A percentile compares a stretch with the other conserved stretches of the same genome.
phyloP scores from a whole-genome alignment of 2,113 vertebrate genomes.

The Halichoeres trimaculatus region DNA sequence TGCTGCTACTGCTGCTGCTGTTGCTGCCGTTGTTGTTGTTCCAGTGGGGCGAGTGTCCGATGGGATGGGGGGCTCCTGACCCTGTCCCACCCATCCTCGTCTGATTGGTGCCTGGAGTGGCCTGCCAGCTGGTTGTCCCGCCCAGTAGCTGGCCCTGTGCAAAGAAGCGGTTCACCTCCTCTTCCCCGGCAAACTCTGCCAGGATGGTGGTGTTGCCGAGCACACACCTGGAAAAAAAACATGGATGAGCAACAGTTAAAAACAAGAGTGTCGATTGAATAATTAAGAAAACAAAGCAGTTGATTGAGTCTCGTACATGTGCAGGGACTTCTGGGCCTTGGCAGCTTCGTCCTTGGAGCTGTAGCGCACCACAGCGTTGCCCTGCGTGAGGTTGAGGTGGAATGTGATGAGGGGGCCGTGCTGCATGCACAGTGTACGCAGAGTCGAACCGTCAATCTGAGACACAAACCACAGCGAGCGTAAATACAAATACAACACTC shows the following conservation, averaged over 20 bases:
- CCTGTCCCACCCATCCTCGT: constrained; percentile 87
- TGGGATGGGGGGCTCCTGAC: constrained; percentile 84
- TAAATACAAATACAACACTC: background rate
- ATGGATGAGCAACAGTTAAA: background rate
- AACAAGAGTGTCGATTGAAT: background rate
- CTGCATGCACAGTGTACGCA: constrained; percentile 96
- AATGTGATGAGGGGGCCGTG: constrained; percentile 97
- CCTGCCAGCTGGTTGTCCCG: constrained; percentile 95
- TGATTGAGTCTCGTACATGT: constrained; percentile 85
- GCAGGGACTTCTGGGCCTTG: constrained; percentile 98
- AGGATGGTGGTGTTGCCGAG: constrained; percentile 97
- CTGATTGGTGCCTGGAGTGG: constrained; percentile 88
- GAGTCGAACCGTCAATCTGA: constrained; percentile 95
- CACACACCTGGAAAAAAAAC: constrained; percentile 86
- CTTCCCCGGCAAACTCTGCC: constrained; percentile 95
- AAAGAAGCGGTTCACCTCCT: constrained; percentile 96
- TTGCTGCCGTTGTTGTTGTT: constrained; percentile 83
- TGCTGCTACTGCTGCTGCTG: constrained; percentile 54
- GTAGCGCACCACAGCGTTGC: constrained; percentile 96
- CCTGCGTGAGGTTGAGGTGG: constrained; percentile 98
- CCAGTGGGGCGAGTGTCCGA: constrained; percentile 90
- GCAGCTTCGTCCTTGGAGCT: constrained; percentile 97
- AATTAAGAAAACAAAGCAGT: background rate
- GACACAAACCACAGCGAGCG: constrained; percentile 3
- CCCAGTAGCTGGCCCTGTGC: constrained; percentile 94